These are phyloP conservation scores for Phylloscopus whistleri DNA, from an alignment of 2,113 vertebrate species.

Conservation along the genomic window DNA sequence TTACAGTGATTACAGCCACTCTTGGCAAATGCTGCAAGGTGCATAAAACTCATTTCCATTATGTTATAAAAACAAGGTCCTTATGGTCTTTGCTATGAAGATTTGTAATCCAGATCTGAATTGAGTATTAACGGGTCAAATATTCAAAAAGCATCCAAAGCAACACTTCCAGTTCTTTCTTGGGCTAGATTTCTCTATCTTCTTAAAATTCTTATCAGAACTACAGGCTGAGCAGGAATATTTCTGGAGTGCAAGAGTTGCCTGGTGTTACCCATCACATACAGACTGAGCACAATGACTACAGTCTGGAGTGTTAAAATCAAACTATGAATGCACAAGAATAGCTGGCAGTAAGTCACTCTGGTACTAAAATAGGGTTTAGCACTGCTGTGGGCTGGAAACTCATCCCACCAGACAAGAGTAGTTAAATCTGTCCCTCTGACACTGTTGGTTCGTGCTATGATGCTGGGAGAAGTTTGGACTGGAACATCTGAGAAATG, in stretches of 20 bases:
- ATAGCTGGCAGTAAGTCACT: not conserved
- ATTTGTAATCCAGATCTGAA: not conserved
- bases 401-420: not conserved
- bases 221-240: slow-evolving; percentile 17
- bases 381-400: not conserved
- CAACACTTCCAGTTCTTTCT: not conserved
- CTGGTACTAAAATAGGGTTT: not conserved
- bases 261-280: slow-evolving; percentile 45
- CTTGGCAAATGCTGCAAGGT: not conserved
- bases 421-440: not conserved
- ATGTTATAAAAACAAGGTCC: not conserved
- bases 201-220: slow-evolving; percentile 1
- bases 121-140: not conserved
- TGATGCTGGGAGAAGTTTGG: not conserved
- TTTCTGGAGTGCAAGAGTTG: slow-evolving; percentile 28
- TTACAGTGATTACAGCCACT: not conserved
- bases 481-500: not conserved
- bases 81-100: not conserved
- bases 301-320: slow-evolving; percentile 42
- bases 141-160: not conserved
- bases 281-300: slow-evolving; percentile 38
- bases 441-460: not conserved
- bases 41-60: not conserved
- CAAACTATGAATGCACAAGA: slow-evolving; percentile 45
- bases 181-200: not conserved